phyloP scores from a whole-genome alignment of 2,113 vertebrate genomes.

The Aptenodytes forsteri region DNA sequence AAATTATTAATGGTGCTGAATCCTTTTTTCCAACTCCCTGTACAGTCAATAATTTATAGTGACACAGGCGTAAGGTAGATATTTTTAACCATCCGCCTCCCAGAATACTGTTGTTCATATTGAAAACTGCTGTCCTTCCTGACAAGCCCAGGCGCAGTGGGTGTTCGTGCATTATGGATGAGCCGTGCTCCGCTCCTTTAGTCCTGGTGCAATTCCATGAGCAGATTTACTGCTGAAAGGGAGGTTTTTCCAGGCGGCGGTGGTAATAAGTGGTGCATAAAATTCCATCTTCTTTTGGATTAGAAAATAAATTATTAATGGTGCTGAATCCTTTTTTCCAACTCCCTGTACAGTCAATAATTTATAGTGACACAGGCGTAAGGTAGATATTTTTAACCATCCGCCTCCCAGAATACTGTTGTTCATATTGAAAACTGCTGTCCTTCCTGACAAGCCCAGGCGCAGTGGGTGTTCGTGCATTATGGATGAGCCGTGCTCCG shows the following conservation, averaged over 20 bases:
- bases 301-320: slow-evolving; percentile 45
- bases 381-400: slow-evolving; percentile 38
- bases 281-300: slow-evolving; percentile 55
- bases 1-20: slow-evolving; percentile 38
- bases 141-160: neutral
- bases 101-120: neutral
- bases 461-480: neutral
- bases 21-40: slow-evolving; percentile 16
- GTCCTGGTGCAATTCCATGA: neutral
- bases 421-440: neutral
- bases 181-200: neutral
- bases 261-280: slow-evolving; percentile 70
- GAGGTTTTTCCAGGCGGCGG: too few species aligned
- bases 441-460: neutral
- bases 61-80: neutral
- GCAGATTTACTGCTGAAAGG: neutral
- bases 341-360: slow-evolving; percentile 41
- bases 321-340: slow-evolving; percentile 33
- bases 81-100: slow-evolving; percentile 54
- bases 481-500: slow-evolving; percentile 26
- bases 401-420: neutral
- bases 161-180: slow-evolving; percentile 43
- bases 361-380: slow-evolving; percentile 31
- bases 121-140: neutral
- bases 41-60: slow-evolving; percentile 65